phyloP scores from a whole-genome alignment of 2,797 vertebrate genomes.

The Mionectes olivaceus region DNA sequence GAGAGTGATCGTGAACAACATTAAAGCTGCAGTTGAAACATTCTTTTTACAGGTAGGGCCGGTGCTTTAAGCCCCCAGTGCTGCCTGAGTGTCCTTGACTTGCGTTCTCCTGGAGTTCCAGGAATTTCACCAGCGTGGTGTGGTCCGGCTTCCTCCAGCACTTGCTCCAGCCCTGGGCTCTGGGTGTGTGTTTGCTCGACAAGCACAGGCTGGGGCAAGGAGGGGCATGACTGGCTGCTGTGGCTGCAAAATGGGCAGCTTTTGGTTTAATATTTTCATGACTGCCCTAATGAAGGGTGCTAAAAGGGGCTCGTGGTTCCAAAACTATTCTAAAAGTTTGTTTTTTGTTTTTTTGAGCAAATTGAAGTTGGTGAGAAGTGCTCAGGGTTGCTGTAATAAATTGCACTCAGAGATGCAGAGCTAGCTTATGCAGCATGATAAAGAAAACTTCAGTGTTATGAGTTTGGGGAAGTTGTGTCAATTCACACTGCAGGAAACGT shows the following conservation, averaged over 20 bases:
- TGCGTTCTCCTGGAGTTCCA: neutral
- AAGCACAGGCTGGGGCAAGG: neutral
- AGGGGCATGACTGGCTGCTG: neutral
- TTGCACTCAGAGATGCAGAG: neutral
- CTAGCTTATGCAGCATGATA: neutral
- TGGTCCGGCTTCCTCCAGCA: neutral
- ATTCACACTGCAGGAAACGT: neutral
- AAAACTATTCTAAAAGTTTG: neutral
- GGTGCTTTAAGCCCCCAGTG: neutral
- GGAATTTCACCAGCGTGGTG: neutral
- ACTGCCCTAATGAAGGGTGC: neutral
- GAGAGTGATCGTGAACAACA: neutral
- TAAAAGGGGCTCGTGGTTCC: neutral
- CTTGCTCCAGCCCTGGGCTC: neutral
- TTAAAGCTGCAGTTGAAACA: neutral
- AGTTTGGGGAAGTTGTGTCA: neutral
- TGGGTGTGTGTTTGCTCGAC: neutral
- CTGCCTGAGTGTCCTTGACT: neutral
- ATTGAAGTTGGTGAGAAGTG: neutral
- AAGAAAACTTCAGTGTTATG: neutral
- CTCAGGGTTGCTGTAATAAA: neutral
- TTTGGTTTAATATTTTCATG: neutral
- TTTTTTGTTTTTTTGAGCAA: neutral
- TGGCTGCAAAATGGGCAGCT: neutral
- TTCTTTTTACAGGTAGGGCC: neutral